A percentile compares a stretch with the other conserved stretches of the same genome.
Evolutionary conservation across 2,888 invertebrate genomes (phyloP).

Genomic region (Pharmacophagus antenor): DNA sequence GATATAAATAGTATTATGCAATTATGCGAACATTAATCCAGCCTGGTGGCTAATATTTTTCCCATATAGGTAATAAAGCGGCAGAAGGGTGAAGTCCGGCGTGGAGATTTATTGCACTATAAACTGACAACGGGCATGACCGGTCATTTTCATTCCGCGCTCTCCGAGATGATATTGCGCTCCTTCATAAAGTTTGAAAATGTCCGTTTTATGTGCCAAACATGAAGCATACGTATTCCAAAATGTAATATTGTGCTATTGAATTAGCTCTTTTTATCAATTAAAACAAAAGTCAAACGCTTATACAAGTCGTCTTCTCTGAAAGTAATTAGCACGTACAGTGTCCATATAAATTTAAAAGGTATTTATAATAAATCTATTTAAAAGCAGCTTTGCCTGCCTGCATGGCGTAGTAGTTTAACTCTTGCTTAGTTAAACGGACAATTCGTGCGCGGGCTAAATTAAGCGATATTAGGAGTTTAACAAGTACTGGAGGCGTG

Average conservation of each 20-base stretch:
- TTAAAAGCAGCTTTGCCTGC: too few relatives aligned
- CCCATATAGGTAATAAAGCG: conserved; percentile 26
- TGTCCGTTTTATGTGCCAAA: conserved; percentile 22
- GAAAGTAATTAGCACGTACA: too few relatives aligned
- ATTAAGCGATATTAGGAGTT: conserved; percentile 24
- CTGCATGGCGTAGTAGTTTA: too few relatives aligned
- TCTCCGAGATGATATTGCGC: conserved; percentile 27
- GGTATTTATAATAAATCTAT: too few relatives aligned
- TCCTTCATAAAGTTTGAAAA: conserved; percentile 28
- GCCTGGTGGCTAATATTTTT: conserved; percentile 11
- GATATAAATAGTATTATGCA: conserved; percentile 7
- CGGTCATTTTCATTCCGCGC: conserved; percentile 42
- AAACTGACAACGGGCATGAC: conserved; percentile 46
- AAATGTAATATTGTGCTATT: neutral
- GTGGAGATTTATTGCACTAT: conserved; percentile 42
- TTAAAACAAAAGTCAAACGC: too few relatives aligned
- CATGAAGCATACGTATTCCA: neutral
- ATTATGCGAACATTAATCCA: conserved; percentile 11
- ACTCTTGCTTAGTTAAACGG: too few relatives aligned
- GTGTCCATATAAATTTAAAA: too few relatives aligned
- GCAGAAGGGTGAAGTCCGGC: conserved; percentile 27
- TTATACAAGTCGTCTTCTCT: too few relatives aligned
- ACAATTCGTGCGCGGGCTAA: conserved; percentile 1
- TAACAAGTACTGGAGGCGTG: conserved; percentile 7
- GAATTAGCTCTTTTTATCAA: neutral